Percentiles rank a stretch among this genome's conserved stretches.
phyloP scores from a whole-genome alignment of 2,113 vertebrate genomes.

The Gambusia holbrooki region DNA sequence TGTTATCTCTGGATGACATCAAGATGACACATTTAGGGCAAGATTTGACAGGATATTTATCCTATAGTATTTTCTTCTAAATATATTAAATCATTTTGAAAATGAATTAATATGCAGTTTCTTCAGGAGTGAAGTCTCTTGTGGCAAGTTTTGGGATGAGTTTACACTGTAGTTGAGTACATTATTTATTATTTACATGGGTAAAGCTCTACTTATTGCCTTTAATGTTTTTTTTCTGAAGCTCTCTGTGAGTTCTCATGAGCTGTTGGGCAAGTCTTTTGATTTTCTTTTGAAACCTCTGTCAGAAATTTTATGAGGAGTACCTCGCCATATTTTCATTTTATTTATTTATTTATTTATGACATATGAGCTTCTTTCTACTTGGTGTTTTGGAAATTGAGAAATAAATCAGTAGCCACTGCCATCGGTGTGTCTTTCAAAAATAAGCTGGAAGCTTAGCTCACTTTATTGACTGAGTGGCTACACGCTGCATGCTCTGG shows the following conservation, averaged over 20 bases:
- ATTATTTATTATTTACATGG: background rate
- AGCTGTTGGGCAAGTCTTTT: background rate
- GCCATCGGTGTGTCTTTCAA: too few species aligned
- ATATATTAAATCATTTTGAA: background rate
- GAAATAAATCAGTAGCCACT: too few species aligned
- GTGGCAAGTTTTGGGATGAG: background rate
- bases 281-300: background rate
- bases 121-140: background rate
- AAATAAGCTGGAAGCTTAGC: too few species aligned
- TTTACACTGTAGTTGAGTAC: background rate
- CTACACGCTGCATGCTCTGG: too few species aligned
- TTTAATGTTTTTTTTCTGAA: background rate
- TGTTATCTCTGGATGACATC: constrained; percentile 2
- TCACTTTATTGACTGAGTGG: too few species aligned
- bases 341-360: too few species aligned
- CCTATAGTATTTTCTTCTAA: too few species aligned
- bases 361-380: too few species aligned
- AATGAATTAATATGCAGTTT: background rate
- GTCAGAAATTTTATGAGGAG: background rate
- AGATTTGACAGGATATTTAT: background rate
- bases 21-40: background rate
- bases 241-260: background rate
- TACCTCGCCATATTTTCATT: too few species aligned
- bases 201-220: too few species aligned
- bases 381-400: too few species aligned